Percentiles rank a stretch among this genome's conserved stretches.
phyloP scores from a whole-genome alignment of 2,113 vertebrate genomes.

The Rhinopithecus roxellana region DNA sequence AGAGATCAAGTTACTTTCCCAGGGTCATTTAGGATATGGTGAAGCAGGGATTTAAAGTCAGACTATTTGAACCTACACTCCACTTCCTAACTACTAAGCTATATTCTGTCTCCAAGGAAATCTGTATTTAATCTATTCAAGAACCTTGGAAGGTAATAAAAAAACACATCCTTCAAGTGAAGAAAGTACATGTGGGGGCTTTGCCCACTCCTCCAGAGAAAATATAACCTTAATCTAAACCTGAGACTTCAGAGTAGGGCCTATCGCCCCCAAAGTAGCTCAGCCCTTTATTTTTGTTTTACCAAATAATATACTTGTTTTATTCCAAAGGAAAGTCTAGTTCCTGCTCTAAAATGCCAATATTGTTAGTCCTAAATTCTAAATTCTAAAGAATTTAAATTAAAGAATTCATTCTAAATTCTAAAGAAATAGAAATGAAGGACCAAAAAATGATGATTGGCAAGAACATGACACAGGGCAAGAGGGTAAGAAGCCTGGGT shows the following conservation, averaged over 20 bases:
- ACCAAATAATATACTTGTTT: background rate
- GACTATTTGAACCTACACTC: background rate
- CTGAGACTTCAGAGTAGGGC: background rate
- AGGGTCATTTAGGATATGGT: background rate
- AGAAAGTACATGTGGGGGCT: background rate
- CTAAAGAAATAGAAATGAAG: background rate
- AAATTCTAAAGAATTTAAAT: no score
- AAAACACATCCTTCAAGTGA: background rate
- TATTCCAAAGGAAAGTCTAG: background rate
- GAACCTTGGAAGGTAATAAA: background rate
- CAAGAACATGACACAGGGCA: background rate
- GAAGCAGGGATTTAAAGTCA: background rate
- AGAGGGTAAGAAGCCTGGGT: background rate
- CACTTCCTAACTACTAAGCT: background rate
- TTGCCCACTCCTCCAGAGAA: background rate
- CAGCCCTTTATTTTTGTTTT: background rate
- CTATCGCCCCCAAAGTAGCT: background rate
- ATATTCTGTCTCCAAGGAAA: background rate
- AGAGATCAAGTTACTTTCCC: background rate
- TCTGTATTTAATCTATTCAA: background rate
- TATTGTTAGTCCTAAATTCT: background rate
- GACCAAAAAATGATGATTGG: background rate
- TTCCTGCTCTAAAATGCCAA: background rate
- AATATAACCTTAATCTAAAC: background rate
- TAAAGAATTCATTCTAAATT: background rate